Percentiles rank a stretch among this genome's conserved stretches.
These are phyloP conservation scores for Luperina testacea DNA, from an alignment of 2,888 invertebrate genomes.

Conservation along the genomic window DNA sequence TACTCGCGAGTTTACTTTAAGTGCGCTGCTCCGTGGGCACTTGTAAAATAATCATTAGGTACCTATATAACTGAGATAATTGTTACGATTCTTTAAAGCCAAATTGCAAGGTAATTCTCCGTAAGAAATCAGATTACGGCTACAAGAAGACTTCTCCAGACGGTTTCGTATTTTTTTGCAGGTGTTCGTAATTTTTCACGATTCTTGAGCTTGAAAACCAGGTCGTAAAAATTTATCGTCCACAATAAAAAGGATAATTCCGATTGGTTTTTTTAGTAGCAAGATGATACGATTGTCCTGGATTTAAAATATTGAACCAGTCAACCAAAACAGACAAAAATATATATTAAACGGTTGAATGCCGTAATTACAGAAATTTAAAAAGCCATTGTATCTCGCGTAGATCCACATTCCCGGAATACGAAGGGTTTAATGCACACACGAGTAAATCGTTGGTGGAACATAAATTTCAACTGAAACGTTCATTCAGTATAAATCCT, in stretches of 20 bases:
- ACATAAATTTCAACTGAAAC: slow-evolving; percentile 42
- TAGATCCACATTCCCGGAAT: no score
- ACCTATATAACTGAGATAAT: background rate
- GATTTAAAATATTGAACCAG: background rate
- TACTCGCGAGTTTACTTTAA: no score
- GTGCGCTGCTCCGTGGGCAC: no score
- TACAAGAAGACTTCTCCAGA: background rate
- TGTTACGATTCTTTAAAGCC: background rate
- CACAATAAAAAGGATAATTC: background rate
- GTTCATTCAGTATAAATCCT: slow-evolving; percentile 51
- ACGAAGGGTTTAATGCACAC: background rate
- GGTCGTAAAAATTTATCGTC: background rate
- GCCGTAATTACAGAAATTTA: no score
- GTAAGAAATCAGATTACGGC: background rate
- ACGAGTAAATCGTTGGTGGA: background rate
- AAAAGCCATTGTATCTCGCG: no score
- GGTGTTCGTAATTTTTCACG: background rate
- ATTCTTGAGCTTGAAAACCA: background rate
- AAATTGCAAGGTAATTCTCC: background rate
- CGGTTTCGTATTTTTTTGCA: background rate
- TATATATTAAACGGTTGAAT: background rate
- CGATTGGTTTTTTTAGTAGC: background rate
- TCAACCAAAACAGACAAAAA: background rate
- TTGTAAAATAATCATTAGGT: background rate
- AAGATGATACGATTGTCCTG: background rate